Evolutionary conservation across 2,888 invertebrate species (phyloP).

Genomic region (Dastarcus helophoroides): DNA sequence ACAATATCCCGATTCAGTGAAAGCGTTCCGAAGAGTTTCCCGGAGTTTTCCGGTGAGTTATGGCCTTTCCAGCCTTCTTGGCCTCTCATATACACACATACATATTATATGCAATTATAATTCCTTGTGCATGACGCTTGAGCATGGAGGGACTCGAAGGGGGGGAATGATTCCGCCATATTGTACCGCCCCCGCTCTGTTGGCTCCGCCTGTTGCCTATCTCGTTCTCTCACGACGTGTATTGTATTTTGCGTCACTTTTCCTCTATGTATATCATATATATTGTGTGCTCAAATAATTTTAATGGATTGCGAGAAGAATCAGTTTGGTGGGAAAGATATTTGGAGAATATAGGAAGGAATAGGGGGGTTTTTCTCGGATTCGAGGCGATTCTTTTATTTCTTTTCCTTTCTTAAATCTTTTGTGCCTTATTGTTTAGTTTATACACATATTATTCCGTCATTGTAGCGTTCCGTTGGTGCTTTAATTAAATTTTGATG

Average conservation of each 20-base stretch:
- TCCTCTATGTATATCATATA: constrained; percentile 34
- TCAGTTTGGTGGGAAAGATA: constrained; percentile 30
- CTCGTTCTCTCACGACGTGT: constrained; percentile 20
- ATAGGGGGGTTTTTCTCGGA: constrained; percentile 19
- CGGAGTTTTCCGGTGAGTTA: constrained; percentile 25
- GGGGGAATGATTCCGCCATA: constrained; percentile 37
- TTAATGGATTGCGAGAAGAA: constrained; percentile 37
- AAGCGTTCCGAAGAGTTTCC: constrained; percentile 12
- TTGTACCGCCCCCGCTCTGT: constrained; percentile 37
- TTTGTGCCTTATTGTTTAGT: constrained; percentile 7
- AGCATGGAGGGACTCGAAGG: constrained; percentile 29
- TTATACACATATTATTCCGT: constrained; percentile 1
- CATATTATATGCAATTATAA: constrained; percentile 39
- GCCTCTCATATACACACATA: constrained; percentile 26
- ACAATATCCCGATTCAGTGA: constrained; percentile 22
- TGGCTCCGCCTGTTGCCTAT: constrained; percentile 30
- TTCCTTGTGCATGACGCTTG: constrained; percentile 35
- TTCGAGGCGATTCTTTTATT: constrained; percentile 22
- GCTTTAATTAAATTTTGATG: constrained; percentile 7
- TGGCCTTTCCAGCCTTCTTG: constrained; percentile 21
- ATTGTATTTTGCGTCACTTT: constrained; percentile 21
- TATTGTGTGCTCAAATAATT: constrained; percentile 35
- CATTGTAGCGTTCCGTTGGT: background rate
- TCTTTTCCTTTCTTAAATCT: constrained; percentile 12
- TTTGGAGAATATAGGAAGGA: constrained; percentile 21